phyloP scores from a whole-genome alignment of 2,888 invertebrate species.

The Meta bourneti region DNA sequence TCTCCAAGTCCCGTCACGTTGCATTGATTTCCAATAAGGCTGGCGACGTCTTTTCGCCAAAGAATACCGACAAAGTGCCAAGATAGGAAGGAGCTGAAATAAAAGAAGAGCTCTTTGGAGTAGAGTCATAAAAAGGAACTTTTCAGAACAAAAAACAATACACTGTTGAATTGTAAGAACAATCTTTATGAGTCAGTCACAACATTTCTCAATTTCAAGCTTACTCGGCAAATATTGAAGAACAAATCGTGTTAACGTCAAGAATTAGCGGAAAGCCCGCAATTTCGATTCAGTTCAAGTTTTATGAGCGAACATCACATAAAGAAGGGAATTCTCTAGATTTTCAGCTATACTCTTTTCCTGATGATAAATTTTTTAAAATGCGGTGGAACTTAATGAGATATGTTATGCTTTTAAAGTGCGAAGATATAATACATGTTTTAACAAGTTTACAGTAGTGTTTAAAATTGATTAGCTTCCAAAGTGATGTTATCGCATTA shows the following conservation, averaged over 20 bases:
- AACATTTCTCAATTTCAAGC: neutral
- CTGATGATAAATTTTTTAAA: no score
- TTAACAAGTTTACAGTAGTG: no score
- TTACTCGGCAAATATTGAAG: neutral
- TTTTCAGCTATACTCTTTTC: no score
- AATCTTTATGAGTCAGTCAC: constrained; percentile 20
- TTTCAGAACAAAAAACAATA: constrained; percentile 53
- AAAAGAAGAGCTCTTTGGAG: constrained; percentile 40
- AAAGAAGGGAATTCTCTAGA: no score
- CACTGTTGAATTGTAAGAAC: constrained; percentile 46
- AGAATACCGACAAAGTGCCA: constrained; percentile 66
- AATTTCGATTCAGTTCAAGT: neutral
- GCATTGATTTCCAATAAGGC: constrained; percentile 69
- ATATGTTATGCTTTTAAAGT: no score
- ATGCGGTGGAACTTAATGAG: no score
- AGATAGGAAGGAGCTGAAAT: constrained; percentile 59
- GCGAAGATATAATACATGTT: no score
- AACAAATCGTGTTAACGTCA: neutral
- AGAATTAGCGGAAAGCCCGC: neutral
- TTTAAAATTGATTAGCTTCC: no score
- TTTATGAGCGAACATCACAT: no score
- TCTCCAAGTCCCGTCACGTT: constrained; percentile 52
- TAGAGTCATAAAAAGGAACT: constrained; percentile 52
- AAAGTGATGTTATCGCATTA: no score
- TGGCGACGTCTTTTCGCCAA: constrained; percentile 63